Evolutionary conservation across 2,888 invertebrate genomes (phyloP).

Genomic region (Strigamia crassipes): DNA sequence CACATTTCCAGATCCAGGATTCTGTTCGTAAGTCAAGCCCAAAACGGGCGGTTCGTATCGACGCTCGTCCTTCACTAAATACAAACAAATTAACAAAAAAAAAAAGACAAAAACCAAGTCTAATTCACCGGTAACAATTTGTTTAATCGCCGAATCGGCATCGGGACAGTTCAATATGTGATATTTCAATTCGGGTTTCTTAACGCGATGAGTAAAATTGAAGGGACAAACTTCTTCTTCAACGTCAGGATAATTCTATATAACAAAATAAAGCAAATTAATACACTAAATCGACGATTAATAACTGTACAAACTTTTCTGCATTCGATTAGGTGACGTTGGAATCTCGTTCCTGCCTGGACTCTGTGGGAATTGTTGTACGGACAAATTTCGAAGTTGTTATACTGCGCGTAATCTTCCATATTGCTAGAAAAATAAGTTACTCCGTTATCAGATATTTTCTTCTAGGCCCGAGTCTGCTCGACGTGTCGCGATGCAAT

Average conservation of each 20-base stretch:
- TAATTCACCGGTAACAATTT: background rate
- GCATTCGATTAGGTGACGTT: background rate
- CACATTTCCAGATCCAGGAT: background rate
- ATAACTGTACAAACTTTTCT: background rate
- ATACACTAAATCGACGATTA: background rate
- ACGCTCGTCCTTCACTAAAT: background rate
- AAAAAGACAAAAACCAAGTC: background rate
- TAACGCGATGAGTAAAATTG: conserved; percentile 9
- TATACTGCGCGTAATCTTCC: background rate
- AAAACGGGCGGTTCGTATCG: background rate
- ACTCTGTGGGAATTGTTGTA: background rate
- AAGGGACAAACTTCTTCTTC: background rate
- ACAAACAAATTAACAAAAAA: background rate
- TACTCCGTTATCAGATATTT: too few species aligned
- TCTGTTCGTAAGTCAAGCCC: background rate
- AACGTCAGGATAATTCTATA: conserved; percentile 17
- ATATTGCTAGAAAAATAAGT: background rate
- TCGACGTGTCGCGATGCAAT: too few species aligned
- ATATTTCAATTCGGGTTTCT: background rate
- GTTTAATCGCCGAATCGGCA: background rate
- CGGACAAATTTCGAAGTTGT: background rate
- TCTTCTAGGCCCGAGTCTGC: too few species aligned
- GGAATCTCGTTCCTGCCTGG: background rate
- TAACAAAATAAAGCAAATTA: background rate
- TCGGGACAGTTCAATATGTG: conserved; percentile 10